A percentile compares a stretch with the other conserved stretches of the same genome.
Evolutionary conservation across 1,140 invertebrate genomes (phyloP).

Genomic region (Habropoda laboriosa): DNA sequence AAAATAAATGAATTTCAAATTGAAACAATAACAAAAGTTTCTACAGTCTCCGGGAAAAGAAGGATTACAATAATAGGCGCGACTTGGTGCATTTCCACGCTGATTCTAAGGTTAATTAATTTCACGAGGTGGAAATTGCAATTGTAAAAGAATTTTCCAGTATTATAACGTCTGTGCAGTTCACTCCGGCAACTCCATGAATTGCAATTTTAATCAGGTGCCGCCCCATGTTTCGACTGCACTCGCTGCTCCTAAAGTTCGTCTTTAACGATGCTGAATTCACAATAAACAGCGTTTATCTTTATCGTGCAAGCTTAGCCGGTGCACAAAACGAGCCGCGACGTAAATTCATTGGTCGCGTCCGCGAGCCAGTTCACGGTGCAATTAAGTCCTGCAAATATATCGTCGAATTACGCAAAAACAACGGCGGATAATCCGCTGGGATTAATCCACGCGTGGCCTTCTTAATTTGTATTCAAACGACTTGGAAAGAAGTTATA

Average conservation of each 20-base stretch:
- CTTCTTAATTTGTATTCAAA: slow-evolving; percentile 17
- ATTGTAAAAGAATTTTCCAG: too few species aligned
- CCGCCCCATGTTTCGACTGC: not conserved
- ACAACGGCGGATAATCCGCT: slow-evolving; percentile 13
- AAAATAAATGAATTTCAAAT: too few species aligned
- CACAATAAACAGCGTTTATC: slow-evolving; percentile 30
- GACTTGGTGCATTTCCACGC: too few species aligned
- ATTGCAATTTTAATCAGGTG: not conserved
- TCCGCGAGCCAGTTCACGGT: slow-evolving; percentile 29
- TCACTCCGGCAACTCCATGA: not conserved
- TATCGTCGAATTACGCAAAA: slow-evolving; percentile 51
- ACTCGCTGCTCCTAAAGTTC: not conserved
- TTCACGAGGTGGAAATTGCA: too few species aligned
- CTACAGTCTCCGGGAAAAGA: too few species aligned
- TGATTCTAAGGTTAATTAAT: too few species aligned
- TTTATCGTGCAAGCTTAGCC: slow-evolving; percentile 5
- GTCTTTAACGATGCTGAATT: not conserved
- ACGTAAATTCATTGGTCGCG: slow-evolving; percentile 40
- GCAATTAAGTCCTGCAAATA: slow-evolving; percentile 47
- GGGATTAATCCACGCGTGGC: slow-evolving; percentile 11
- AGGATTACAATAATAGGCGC: too few species aligned
- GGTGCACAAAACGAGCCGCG: not conserved
- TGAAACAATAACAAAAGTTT: too few species aligned
- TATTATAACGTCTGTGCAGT: too few species aligned
- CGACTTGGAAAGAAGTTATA: too few species aligned